Conservation (phyloP, 2,888 invertebrate species). For the Drosophila formosana region DNA sequence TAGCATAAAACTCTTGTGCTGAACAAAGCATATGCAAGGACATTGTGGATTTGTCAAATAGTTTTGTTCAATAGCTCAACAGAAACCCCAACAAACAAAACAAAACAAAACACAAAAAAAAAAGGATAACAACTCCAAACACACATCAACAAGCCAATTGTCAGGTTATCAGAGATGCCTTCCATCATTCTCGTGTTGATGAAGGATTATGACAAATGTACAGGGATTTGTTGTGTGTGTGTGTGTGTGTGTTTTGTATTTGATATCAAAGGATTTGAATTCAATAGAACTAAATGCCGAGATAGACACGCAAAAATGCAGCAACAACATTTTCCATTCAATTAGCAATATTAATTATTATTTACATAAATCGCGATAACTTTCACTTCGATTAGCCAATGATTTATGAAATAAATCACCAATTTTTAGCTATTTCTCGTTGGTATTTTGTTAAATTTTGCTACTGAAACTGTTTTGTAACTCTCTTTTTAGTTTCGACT, state of each 20-base stretch:
- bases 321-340: background rate
- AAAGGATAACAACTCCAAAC: background rate
- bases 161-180: conserved; percentile 30
- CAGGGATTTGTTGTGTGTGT: conserved; percentile 22
- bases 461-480: too few species aligned
- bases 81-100: background rate
- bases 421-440: background rate
- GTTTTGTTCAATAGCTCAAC: conserved; percentile 18
- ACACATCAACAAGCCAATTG: conserved; percentile 20
- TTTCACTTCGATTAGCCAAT: background rate
- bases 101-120: background rate
- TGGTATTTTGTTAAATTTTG: too few species aligned
- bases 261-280: conserved; percentile 18
- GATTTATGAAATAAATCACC: background rate
- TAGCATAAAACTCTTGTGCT: conserved; percentile 55
- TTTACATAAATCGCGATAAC: background rate
- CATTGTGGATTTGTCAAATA: conserved; percentile 34
- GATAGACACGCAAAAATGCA: background rate
- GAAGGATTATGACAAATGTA: conserved; percentile 46
- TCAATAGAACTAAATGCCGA: conserved; percentile 6
- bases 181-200: conserved; percentile 36
- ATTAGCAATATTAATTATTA: conserved; percentile 5
- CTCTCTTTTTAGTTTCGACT: too few species aligned
- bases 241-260: conserved; percentile 3
- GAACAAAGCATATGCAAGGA: conserved; percentile 27